These are phyloP conservation scores for Lepus americanus DNA, from an alignment of 2,113 vertebrate genomes.

Conservation along the genomic window DNA sequence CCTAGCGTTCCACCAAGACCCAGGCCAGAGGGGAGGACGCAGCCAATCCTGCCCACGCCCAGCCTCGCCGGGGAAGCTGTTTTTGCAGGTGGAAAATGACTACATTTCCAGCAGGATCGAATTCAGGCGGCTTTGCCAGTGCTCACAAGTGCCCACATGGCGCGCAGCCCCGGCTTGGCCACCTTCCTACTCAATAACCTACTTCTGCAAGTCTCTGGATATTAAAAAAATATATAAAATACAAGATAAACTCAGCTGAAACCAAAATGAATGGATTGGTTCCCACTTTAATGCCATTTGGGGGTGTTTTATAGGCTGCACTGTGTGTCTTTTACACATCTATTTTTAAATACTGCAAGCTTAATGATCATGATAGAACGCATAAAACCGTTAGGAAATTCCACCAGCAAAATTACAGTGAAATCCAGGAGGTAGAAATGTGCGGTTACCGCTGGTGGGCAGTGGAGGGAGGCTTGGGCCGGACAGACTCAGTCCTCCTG, in stretches of 20 bases:
- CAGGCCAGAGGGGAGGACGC: neutral
- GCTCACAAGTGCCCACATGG: conserved; percentile 69
- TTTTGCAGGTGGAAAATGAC: conserved; percentile 78
- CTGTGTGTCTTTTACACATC: conserved; percentile 56
- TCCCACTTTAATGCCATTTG: conserved; percentile 30
- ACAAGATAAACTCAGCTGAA: conserved; percentile 72
- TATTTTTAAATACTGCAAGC: conserved; percentile 72
- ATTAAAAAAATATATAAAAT: conserved; percentile 66
- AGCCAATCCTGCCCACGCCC: too few species aligned
- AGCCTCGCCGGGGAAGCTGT: conserved; percentile 49
- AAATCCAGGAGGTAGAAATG: neutral
- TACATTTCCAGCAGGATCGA: conserved; percentile 65
- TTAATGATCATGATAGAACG: conserved; percentile 48
- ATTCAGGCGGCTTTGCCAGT: conserved; percentile 67
- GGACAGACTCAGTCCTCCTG: neutral
- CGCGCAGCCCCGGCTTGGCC: conserved; percentile 58
- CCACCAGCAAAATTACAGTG: conserved; percentile 59
- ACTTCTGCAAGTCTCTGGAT: conserved; percentile 71
- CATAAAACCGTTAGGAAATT: conserved; percentile 65
- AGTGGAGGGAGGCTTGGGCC: neutral
- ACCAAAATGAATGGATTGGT: conserved; percentile 34
- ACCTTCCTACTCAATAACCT: conserved; percentile 74
- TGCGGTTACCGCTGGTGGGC: neutral
- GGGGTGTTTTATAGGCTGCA: conserved; percentile 52
- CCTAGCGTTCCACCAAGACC: neutral